Base-by-base conservation (phyloP, 2,888 invertebrate genomes). In the Aphodius sticticus region DNA sequence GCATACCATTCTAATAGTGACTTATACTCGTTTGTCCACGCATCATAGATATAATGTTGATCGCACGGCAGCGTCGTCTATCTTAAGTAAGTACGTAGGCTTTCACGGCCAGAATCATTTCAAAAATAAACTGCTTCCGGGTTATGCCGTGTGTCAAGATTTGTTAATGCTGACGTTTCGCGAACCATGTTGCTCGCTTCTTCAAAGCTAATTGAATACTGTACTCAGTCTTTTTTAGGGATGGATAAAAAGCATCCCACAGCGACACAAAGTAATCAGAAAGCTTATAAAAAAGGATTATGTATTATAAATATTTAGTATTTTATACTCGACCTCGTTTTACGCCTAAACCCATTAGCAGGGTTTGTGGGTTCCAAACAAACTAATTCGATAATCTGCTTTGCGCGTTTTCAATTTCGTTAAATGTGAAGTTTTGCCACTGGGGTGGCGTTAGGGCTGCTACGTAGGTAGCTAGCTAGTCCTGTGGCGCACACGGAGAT, bases 351-450 rank as follows among this genome's bases (percentile, higher is more conserved):
- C 53, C 53, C 53, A 53, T 12, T 26, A 26, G 53, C 53, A 7
- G 53, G 12, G 53, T 53, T 53, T 53, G 7, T 12, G 53, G 12
- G 53, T 7, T 53, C 53, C 53, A 53, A 12, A 12, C 53, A 53
- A 53, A 76, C 78, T 78, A 80, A 82, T 81, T 81, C 82, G 79
- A 78, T 83, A 83, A 83, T 83, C 83, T 81, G 81, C 83, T 83
- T 83, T 83, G 78, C 81, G 81, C 82, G 81, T 83, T 83, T 83
- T 81, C 83, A 84, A 84, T 81, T 84, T 84, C 82, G 81, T 81
- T 79, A 80, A 81, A 83, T 81, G 82, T 81, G 81, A 82, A 83
- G 82, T 82, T 83, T 82, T 80, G 53, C 53, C 53, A 53, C 6
- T 7, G 53, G 53, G 9, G 12, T 53, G 53, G 12, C 53, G 53